Base-by-base conservation (phyloP, 2,888 invertebrate genomes). In the Lydus trimaculatus region DNA sequence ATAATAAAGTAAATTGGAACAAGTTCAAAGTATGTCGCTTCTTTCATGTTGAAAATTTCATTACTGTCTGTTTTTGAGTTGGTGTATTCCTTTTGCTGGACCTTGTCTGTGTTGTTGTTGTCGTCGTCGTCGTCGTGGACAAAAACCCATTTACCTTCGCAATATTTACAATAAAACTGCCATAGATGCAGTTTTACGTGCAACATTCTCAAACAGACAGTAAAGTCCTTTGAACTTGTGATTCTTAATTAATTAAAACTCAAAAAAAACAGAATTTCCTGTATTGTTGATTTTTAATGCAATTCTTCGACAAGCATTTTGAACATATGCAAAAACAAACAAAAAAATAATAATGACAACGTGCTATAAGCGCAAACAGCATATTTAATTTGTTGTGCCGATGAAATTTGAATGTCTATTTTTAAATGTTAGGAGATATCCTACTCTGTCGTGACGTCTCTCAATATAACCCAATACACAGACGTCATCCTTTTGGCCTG, bases 131-230 rank as follows among this genome's bases (percentile, higher is more conserved):
- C 23, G 23, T 52, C 23, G 56, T 56, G 69, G 73, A 67, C 67
- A 66, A 67, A 68, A 71, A 73, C 73, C 71, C 69, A 73, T 73
- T 73, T 73, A 71, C 73, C 73, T 73, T 71, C 72, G 69, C 65
- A 69, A 69, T 69, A 69, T 69, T 69, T 63, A 65, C 69, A 60
- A 69, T 69, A 69, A 69, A 61, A 64, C 61, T 61, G 52, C 63
- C 63, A 66, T 61, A 25, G 61, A 60, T 60, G 60, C 60, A 59
- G 15, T 7, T 31, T 31, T 59, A 69, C 65, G 63, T 63, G 64
- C 64, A 60, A 28, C 69, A 69, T 69, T 69, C 69, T 65, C 31
- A 31, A 23, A 23, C 58, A 33, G 58, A 62, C 67, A 62, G 58
- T 64, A 68, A 68, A 36, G 20, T 28, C 56, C 28, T 25, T 6